Evolutionary conservation across 64 coral and sea anemone species (phyloP).

Genomic region (Montipora capricornis): DNA sequence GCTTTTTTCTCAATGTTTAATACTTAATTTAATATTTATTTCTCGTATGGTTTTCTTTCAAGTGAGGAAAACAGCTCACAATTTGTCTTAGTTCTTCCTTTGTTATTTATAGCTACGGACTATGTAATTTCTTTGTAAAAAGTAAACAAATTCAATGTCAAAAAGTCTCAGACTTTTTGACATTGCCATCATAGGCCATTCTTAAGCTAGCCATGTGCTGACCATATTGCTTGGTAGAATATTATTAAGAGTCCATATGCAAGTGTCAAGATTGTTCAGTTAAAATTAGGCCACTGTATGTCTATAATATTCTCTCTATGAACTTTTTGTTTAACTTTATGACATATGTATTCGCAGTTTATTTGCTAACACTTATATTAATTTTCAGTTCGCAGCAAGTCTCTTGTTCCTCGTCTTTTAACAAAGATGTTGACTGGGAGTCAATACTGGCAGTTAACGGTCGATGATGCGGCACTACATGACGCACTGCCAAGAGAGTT

Average conservation of each 20-base stretch:
- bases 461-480: background rate
- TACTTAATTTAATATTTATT: no score
- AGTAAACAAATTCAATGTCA: no score
- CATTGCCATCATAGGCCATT: no score
- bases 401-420: background rate
- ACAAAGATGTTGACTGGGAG: background rate
- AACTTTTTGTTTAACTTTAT: background rate
- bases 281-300: background rate
- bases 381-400: background rate
- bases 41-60: no score
- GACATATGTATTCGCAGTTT: background rate
- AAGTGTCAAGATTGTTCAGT: background rate
- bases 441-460: background rate
- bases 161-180: no score
- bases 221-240: background rate
- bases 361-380: background rate
- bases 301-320: background rate
- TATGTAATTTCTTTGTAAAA: no score
- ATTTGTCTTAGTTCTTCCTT: no score
- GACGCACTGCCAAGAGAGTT: no score
- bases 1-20: no score
- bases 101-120: no score
- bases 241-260: background rate
- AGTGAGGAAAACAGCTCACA: no score
- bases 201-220: background rate